Evolutionary conservation across 1,140 invertebrate species (phyloP).

Genomic region (Drosophila persimilis): DNA sequence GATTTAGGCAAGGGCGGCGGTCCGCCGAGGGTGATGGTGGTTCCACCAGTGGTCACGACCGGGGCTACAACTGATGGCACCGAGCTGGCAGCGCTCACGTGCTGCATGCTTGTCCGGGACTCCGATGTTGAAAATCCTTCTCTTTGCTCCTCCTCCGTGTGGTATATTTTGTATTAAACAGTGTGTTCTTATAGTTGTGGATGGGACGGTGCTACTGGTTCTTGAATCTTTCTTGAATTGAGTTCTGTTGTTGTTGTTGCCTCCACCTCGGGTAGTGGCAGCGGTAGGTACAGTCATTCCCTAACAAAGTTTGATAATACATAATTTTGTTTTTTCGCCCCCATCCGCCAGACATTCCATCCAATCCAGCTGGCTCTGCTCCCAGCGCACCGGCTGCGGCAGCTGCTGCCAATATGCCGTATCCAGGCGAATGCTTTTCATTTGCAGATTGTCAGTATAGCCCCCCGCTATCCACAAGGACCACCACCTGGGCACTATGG

Average conservation of each 20-base stretch:
- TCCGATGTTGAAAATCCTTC: conserved; percentile 29
- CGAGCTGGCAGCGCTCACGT: conserved; percentile 75
- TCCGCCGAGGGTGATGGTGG: conserved; percentile 85
- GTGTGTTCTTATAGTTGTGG: conserved; percentile 15
- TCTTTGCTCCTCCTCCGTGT: conserved; percentile 29
- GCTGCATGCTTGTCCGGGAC: conserved; percentile 67
- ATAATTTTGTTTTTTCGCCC: no score
- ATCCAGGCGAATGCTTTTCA: no score
- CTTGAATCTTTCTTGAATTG: conserved; percentile 43
- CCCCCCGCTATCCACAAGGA: no score
- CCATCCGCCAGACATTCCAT: no score
- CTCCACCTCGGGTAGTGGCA: no score
- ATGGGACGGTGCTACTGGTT: conserved; percentile 27
- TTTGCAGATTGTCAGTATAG: no score
- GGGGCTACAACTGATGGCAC: conserved; percentile 74
- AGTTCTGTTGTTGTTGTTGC: conserved; percentile 20
- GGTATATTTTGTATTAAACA: conserved; percentile 13
- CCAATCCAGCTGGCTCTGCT: no score
- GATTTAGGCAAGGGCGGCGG: conserved; percentile 85
- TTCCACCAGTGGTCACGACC: conserved; percentile 86
- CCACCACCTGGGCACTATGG: no score
- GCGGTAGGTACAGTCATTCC: no score
- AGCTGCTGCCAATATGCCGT: no score
- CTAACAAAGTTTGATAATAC: no score
- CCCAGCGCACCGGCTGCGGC: no score